phyloP scores from a whole-genome alignment of 2,113 vertebrate species.

The Benitochromis conjunctus region DNA sequence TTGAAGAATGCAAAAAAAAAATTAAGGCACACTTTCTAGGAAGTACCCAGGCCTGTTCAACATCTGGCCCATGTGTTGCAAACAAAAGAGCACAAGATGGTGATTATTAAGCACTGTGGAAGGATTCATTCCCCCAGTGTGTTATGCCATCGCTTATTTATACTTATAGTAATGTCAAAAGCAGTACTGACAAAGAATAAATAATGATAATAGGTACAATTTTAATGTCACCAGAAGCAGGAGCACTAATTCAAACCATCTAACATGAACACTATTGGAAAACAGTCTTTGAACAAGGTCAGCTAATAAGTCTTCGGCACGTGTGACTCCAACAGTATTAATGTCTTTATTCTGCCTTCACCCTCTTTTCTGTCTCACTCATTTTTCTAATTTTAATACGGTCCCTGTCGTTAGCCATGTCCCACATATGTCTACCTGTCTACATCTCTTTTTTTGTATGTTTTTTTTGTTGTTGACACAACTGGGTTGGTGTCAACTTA shows the following conservation, averaged over 20 bases:
- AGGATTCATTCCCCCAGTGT: background rate
- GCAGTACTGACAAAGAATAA: background rate
- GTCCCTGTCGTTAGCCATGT: slow-evolving; percentile 47
- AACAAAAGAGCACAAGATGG: background rate
- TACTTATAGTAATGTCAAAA: background rate
- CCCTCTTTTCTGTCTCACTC: background rate
- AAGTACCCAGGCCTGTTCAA: background rate
- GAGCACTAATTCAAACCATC: background rate
- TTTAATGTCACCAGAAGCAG: background rate
- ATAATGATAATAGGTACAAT: background rate
- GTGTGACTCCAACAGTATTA: background rate
- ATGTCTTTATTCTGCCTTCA: slow-evolving; percentile 3
- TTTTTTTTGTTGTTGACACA: slow-evolving; percentile 43
- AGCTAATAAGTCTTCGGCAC: background rate
- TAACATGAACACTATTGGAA: background rate
- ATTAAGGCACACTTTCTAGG: background rate
- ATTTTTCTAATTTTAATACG: slow-evolving; percentile 52
- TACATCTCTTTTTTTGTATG: background rate
- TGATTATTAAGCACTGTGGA: background rate
- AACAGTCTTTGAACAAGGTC: slow-evolving; percentile 14
- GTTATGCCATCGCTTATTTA: background rate
- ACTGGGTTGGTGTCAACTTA: slow-evolving; percentile 53
- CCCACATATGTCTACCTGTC: slow-evolving; percentile 60
- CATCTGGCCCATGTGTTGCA: background rate
- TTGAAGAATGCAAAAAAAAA: background rate